Base-by-base conservation (phyloP, 2,888 invertebrate genomes). In the Drosophila flavopinicola region DNA sequence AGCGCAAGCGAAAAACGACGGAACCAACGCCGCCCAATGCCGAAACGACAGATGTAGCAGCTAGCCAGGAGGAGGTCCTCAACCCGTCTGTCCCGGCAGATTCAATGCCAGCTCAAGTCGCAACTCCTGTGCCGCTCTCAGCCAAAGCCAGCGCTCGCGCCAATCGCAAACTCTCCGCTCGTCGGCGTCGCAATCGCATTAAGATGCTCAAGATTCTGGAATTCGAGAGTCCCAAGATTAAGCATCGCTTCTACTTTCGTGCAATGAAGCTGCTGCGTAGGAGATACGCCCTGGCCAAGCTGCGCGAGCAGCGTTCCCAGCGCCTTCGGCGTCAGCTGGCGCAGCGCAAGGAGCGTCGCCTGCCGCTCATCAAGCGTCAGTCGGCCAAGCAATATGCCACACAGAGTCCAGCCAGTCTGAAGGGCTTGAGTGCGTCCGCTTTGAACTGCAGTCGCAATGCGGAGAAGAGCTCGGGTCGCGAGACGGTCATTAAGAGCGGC, bases 321-420 rank as follows among this genome's bases (percentile, higher is more conserved):
- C 57, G 68, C 1, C 56, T 85, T n/a, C 68, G 70, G 0, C 65
- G 78, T 6, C 79, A 82, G 10, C 32, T 87, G 38, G 48, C 66
- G 1, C 52, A 61, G 3, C 44, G 69, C 7, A 79, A 66, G 38
- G 85, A 88, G 44, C 78, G 76, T 5, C 79, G 75, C 29, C 57
- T 88, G 53, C 88, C 88, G 0, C 56, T 87, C 2, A 88, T 87
- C 13, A 89, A 88, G 58, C 67, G 85, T 10, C 77, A 78, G 45
- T 86, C 76, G 6, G 71, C 71, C 3, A 85, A 83, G 52, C 68
- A 83, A 25, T 78, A 37, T 1, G 30, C 39, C 3, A 25, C 54
- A 37, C 41, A 48, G 7, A 84, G 70, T 75, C 88, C 87, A 0
- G 59, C 70, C 25, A 75, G 87, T 3, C 69, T 89, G 2, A 88